A percentile compares a stretch with the other conserved stretches of the same genome.
Evolutionary conservation across 2,113 vertebrate genomes (phyloP).

Genomic region (Amphilophus citrinellus): DNA sequence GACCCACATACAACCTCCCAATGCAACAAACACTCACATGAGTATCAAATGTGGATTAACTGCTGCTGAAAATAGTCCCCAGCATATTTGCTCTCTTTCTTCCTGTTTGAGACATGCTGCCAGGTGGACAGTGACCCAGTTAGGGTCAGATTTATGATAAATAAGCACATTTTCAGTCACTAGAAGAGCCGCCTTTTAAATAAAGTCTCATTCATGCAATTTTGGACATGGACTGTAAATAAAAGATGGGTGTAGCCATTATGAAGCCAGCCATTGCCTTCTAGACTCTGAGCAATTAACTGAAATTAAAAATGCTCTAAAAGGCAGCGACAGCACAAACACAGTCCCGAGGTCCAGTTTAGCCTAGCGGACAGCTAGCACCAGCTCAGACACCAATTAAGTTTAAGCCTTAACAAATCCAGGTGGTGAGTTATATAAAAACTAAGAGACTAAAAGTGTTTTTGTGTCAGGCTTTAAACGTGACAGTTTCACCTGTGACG

Average conservation of each 20-base stretch:
- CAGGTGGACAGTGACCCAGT: neutral
- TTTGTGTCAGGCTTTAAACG: no score
- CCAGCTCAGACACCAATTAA: neutral
- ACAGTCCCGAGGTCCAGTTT: neutral
- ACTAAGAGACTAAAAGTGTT: no score
- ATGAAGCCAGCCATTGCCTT: neutral
- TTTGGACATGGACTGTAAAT: neutral
- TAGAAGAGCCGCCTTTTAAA: neutral
- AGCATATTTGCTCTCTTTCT: neutral
- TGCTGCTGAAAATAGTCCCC: neutral
- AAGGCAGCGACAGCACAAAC: neutral
- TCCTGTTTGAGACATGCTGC: neutral
- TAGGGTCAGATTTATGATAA: neutral
- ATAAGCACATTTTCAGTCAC: neutral
- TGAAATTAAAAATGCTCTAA: neutral
- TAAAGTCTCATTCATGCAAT: neutral
- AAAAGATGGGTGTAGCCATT: neutral
- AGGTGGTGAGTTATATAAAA: neutral
- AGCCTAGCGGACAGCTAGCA: neutral
- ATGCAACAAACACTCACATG: neutral
- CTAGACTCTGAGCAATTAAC: neutral
- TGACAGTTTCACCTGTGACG: no score
- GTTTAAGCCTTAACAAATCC: neutral
- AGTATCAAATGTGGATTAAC: conserved; percentile 1
- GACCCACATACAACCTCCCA: neutral